Conservation (phyloP, 2,797 vertebrate species). For the Eurystomus glaucurus region DNA sequence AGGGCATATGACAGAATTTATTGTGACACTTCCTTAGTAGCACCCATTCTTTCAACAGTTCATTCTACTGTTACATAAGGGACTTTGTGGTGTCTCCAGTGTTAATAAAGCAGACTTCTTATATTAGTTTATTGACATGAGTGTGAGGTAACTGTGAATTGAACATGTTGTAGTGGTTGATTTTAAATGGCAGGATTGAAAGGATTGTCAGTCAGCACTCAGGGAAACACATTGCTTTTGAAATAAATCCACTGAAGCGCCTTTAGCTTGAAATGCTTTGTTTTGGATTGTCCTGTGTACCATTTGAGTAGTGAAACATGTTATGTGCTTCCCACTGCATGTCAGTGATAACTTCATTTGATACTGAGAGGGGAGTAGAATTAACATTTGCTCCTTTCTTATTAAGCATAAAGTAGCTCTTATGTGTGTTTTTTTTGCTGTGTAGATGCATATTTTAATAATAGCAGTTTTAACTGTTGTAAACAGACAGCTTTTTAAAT, state of each 20-base stretch:
- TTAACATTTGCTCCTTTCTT: background rate
- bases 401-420: background rate
- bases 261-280: background rate
- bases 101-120: background rate
- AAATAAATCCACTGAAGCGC: background rate
- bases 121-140: background rate
- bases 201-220: background rate
- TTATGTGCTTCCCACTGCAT: rapidly evolving
- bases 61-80: background rate
- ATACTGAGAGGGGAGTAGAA: background rate
- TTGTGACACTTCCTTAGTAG: background rate
- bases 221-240: background rate
- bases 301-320: rapidly evolving
- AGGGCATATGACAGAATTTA: background rate
- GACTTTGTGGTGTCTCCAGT: background rate
- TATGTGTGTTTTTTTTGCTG: background rate
- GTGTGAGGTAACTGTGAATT: background rate
- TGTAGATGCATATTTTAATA: background rate
- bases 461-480: background rate
- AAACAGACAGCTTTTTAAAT: background rate
- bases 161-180: background rate
- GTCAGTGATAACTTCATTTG: background rate
- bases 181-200: background rate
- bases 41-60: background rate
- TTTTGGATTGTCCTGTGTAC: background rate